Base-by-base conservation (phyloP, 2,888 invertebrate species). In the Cylindroiulus punctatus region DNA sequence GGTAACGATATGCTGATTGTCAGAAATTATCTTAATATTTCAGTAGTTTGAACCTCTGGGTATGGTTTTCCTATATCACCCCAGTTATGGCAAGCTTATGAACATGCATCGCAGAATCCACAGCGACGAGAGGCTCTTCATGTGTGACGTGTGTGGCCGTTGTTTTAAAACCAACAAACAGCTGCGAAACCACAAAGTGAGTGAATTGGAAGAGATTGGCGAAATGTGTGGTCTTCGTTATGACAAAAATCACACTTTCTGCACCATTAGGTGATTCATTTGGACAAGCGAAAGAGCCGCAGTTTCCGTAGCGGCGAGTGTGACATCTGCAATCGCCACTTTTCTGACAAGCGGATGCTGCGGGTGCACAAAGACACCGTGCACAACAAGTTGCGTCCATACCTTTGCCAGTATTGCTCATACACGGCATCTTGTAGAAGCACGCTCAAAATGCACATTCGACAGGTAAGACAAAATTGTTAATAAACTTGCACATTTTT, bases 131-230 rank as follows among this genome's bases (percentile, higher is more conserved):
- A 86, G 87, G n/a, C 87, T 87, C 57, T 89, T 88, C 85, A 81
- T 89, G 7, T 89, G 89, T 88, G 89, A 89, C 32, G 87, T 85
- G 3, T 97, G 97, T 90, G 93, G 93, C 36, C 95, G 96, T 90
- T 92, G 92, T 30, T 97, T 96, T 90, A 96, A 96, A 90, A 96
- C 95, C 89, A 92, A 93, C 10, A 95, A 94, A 90, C 96, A 96
- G 90, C 91, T 96, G 86, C 93, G 94, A 76, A 96, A 96, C 89
- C 97, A 97, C 91, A 93, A 94, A 87, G 90, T 93, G 17, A 44
- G 22, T 52, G 4, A 14, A 10, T 57, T 52, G 40, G 40, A 40
- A 8, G 8, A 40, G 40, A 8, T 7, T 4, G 40, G 40, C 40
- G 5, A 40, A 40, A 26, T 12, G 36, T 82, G 26, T 3, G 36